Evolutionary conservation across 2,888 invertebrate genomes (phyloP).

Genomic region (Deilephila porcellus): DNA sequence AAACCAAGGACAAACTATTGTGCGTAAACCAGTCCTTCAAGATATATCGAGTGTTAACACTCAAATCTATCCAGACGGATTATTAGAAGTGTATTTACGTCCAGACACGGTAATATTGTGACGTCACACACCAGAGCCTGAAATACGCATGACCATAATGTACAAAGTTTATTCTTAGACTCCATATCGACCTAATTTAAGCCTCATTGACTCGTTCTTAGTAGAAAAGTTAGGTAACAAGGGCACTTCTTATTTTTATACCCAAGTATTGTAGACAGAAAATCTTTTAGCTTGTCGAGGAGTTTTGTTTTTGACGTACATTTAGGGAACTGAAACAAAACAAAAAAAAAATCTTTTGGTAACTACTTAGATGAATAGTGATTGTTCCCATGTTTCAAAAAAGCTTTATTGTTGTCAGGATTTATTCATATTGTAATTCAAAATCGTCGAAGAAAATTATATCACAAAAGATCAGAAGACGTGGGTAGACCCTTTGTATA

Average conservation of each 20-base stretch:
- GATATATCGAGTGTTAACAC: not conserved
- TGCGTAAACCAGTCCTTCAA: not conserved
- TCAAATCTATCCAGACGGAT: constrained; percentile 10
- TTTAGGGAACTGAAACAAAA: not conserved
- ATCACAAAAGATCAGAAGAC: no score
- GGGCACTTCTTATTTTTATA: not conserved
- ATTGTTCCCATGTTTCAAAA: no score
- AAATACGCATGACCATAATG: not conserved
- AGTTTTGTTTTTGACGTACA: not conserved
- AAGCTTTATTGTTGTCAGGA: no score
- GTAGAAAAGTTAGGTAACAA: not conserved
- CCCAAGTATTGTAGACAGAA: not conserved
- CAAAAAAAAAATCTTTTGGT: not conserved
- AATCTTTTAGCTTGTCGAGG: not conserved
- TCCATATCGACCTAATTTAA: constrained; percentile 6
- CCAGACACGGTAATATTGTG: not conserved
- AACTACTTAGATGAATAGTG: no score
- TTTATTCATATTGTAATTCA: no score
- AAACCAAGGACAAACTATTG: not conserved
- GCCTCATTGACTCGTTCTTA: constrained; percentile 2
- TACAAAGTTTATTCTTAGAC: not conserved
- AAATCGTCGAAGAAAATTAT: no score
- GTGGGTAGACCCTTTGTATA: no score
- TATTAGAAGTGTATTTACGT: not conserved
- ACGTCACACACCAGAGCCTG: not conserved